Evolutionary conservation across 2,113 vertebrate genomes (phyloP).

Genomic region (Gasterosteus nipponicus): DNA sequence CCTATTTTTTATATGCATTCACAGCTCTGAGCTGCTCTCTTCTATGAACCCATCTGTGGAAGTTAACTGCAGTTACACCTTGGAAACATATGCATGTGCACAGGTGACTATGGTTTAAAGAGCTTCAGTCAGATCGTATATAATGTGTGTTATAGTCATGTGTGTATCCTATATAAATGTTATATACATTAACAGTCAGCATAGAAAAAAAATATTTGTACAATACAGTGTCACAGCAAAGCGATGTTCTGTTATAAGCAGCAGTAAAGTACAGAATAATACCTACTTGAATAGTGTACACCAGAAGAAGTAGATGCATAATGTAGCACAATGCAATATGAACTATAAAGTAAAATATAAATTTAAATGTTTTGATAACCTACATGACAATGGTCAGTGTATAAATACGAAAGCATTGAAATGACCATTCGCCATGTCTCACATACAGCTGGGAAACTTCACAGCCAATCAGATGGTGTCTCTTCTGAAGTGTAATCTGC

Average conservation of each 20-base stretch:
- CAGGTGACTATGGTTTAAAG: conserved; percentile 52
- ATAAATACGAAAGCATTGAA: background rate
- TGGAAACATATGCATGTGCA: conserved; percentile 74
- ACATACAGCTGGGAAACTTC: conserved; percentile 63
- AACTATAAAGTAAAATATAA: background rate
- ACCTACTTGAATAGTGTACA: background rate
- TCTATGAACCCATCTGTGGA: conserved; percentile 23
- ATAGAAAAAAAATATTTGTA: too few relatives aligned
- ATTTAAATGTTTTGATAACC: background rate
- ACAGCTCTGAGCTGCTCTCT: conserved; percentile 59
- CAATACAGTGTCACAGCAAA: too few relatives aligned
- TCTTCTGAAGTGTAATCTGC: conserved; percentile 71
- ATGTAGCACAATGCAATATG: background rate
- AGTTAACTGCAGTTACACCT: conserved; percentile 55
- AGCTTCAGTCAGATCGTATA: background rate
- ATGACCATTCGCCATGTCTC: background rate
- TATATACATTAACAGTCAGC: too few relatives aligned
- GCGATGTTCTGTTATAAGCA: too few relatives aligned
- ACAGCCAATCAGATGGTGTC: conserved; percentile 66
- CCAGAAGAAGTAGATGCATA: background rate
- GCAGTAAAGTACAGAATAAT: background rate
- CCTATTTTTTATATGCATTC: background rate
- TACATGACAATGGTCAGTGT: background rate
- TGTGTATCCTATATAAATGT: too few relatives aligned
- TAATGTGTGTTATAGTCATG: too few relatives aligned